Evolutionary conservation across 2,797 vertebrate species (phyloP).

Genomic region (Sphenodon punctatus): DNA sequence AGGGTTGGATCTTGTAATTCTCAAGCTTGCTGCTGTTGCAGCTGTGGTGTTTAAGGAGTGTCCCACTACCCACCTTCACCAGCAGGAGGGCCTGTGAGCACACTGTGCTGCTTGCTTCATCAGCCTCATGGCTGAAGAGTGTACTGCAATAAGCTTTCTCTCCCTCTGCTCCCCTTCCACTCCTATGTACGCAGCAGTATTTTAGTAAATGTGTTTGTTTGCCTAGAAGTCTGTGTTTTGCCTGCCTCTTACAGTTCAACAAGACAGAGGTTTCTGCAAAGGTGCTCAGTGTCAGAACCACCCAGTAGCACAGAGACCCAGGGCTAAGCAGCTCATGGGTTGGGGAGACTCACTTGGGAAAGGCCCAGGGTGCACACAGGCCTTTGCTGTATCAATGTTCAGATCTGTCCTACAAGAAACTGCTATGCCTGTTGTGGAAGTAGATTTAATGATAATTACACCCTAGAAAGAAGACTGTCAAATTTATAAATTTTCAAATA

Average conservation of each 20-base stretch:
- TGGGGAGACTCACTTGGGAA: too few species aligned
- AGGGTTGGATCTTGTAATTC: too few species aligned
- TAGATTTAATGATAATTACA: constrained; percentile 76
- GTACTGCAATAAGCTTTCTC: too few species aligned
- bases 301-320: too few species aligned
- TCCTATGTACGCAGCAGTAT: not conserved
- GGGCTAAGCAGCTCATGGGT: too few species aligned
- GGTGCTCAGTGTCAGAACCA: too few species aligned
- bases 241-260: not conserved
- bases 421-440: constrained; percentile 15
- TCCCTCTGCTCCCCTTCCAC: accelerated
- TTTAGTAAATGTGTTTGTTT: constrained; percentile 45
- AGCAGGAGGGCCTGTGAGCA: too few species aligned
- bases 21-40: too few species aligned
- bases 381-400: not conserved
- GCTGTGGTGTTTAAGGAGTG: too few species aligned
- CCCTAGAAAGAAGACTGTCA: constrained; percentile 50
- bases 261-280: not conserved
- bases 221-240: not conserved
- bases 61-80: too few species aligned
- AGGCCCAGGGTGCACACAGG: not conserved
- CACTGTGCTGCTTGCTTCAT: too few species aligned
- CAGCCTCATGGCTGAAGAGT: too few species aligned
- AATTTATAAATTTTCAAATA: constrained; percentile 52
- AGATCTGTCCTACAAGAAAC: not conserved